phyloP scores from a whole-genome alignment of 2,113 vertebrate genomes.

The Numida meleagris region DNA sequence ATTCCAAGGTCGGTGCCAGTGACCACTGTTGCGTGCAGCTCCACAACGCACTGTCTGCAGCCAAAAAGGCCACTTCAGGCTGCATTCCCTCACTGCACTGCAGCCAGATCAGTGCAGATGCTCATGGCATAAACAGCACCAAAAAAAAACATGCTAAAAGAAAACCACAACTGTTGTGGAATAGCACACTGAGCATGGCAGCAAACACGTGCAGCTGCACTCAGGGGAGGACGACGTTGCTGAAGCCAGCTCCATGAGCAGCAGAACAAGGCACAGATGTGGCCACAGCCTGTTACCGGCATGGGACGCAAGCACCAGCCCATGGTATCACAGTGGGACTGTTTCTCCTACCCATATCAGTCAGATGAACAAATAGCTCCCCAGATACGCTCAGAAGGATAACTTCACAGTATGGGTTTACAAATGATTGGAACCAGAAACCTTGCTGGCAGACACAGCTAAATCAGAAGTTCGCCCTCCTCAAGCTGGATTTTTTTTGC shows the following conservation, averaged over 20 bases:
- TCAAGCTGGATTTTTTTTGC: neutral
- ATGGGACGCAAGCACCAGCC: neutral
- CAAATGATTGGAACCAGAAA: neutral
- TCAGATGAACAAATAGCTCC: neutral
- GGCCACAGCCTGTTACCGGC: accelerated
- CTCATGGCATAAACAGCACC: neutral
- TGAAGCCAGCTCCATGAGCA: neutral
- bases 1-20: constrained; percentile 5
- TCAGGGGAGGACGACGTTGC: neutral
- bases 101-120: neutral
- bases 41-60: neutral
- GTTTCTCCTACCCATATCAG: neutral
- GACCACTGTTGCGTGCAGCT: neutral
- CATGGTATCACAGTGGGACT: accelerated
- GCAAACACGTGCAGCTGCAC: neutral
- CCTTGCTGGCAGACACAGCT: neutral
- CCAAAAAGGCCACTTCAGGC: neutral
- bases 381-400: neutral
- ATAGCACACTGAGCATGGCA: neutral
- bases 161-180: neutral
- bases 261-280: accelerated
- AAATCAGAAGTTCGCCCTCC: neutral
- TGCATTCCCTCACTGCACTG: accelerated
- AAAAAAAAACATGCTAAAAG: neutral
- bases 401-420: neutral